Evolutionary conservation across 1,140 invertebrate genomes (phyloP), one percentile per base, ranked within the genome.

Genomic region (Yoshiicerus persimilis): DNA sequence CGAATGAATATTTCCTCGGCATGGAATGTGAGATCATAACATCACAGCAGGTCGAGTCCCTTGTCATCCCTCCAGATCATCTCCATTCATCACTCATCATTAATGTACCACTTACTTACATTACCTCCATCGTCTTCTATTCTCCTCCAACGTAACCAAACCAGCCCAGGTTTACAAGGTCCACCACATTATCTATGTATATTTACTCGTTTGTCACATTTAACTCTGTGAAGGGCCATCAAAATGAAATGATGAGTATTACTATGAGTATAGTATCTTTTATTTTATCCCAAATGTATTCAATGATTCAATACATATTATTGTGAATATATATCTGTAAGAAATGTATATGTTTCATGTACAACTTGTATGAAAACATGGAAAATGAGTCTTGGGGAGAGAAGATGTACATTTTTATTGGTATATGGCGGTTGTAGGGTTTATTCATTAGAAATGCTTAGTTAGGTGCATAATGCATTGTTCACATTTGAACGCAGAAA

Each of bases 1-100:
- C 87, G 87, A 87, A 87, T 87, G 87, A 87, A 87, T 87, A 87
- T 87, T 84, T 84, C 32, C 66, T 85, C 34, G 87, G 80, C 16
- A 80, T 75, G 86, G 86, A 87, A 66, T 84, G 62, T 56, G 66
- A 66, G 86, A 87, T 83, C 77, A 84, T 87, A 83, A 80, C 70
- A 87, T 80, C 62, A 38, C 47, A 87, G 62, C 27, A 56, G 80
- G 80, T 84, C 66, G 34, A 66, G 87, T 77, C 87, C 47, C 87
- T 84, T 87, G 87, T 87, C 87, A 87, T 87, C 87, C 87, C 80
- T 85, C 13, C 20, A 84, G 87, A 64, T 87, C 77, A 84, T 87
- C 80, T 87, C 80, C 66, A 87, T 87, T 87, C 87, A 87, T 87
- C 87, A 87, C 87, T 87, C 87, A 87, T 87, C 87, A 87, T 87